Evolutionary conservation across 2,797 vertebrate genomes (phyloP), one percentile per base, ranked within the genome.

Genomic region (Phyllotis vaccarum): DNA sequence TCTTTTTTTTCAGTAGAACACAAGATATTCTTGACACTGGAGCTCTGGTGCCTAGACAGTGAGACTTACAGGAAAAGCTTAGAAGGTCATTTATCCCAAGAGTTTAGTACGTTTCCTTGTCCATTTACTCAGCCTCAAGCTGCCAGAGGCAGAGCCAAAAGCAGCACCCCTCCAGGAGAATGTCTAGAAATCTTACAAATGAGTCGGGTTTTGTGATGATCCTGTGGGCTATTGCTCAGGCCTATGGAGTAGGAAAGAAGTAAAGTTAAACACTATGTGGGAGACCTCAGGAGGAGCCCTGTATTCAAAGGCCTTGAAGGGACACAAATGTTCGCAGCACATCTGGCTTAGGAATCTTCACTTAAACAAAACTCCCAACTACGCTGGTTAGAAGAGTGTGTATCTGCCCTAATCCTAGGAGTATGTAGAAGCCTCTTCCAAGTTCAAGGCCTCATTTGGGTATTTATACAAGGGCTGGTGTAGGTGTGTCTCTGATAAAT

Each of bases 81-180:
- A 70, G 70, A 96, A 97, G 97, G 88, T 94, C 96, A 90, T 83
- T 94, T 95, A 95, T 75, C 62, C 96, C 60, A 79, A 96, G 94
- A 96, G 40, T 92, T 97, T 97, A 97, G 96, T 98, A 94, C 93
- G 87, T 96, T 93, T 97, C 96, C 90, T 96, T 97, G 95, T 98
- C 97, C 96, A 94, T 93, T 96, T 90, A 95, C 94, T 97, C 68
- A 95, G 90, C 93, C 79, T 58, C 93, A 97, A 93, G 90, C 56
- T 90, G 66, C 96, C 52, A 80, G 90, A 80, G 72, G 60, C 58
- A 85, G 24, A 70, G 46, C 1, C 17, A 49, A 56, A 75, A 56
- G 81, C 9, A 37, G 70, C 1, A 64, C 43, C n/a, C 79, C 56
- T 68, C 58, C 43, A 79, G 54, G 37, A 62, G 62, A 58, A 24